Conservation (phyloP, 2,113 vertebrate species). For the Atlantisia rogersi region DNA sequence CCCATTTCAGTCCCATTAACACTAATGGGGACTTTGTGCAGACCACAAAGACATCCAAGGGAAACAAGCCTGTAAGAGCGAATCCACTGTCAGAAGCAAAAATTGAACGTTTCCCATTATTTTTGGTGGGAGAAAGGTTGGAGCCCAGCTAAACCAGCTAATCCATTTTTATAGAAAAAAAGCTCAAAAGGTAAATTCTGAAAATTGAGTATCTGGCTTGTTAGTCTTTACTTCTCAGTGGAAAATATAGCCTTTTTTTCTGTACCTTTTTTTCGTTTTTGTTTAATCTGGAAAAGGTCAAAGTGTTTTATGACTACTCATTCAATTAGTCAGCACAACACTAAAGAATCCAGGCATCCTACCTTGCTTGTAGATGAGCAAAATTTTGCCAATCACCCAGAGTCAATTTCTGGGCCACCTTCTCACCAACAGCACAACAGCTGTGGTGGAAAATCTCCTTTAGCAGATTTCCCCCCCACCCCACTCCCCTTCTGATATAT, state of each 20-base stretch:
- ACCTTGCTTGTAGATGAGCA: neutral
- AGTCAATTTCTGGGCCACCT: neutral
- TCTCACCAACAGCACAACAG: neutral
- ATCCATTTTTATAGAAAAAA: neutral
- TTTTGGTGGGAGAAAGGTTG: neutral
- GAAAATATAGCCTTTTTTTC: neutral
- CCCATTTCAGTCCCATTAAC: neutral
- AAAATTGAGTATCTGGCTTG: neutral
- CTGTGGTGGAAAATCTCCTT: neutral
- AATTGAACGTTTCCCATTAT: neutral
- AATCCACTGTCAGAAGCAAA: neutral
- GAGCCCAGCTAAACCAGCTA: neutral
- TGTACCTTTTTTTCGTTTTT: neutral
- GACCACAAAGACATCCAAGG: neutral
- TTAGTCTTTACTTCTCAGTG: neutral
- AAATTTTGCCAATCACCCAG: neutral
- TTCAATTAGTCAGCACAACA: neutral
- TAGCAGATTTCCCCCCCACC: neutral
- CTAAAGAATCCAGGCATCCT: neutral
- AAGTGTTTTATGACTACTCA: neutral
- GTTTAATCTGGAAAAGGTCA: neutral
- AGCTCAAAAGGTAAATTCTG: neutral
- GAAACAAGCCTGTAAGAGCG: neutral
- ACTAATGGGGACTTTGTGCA: neutral
- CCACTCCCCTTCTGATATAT: neutral